Base-by-base conservation (phyloP, 2,113 vertebrate genomes). In the Emberiza fucata region DNA sequence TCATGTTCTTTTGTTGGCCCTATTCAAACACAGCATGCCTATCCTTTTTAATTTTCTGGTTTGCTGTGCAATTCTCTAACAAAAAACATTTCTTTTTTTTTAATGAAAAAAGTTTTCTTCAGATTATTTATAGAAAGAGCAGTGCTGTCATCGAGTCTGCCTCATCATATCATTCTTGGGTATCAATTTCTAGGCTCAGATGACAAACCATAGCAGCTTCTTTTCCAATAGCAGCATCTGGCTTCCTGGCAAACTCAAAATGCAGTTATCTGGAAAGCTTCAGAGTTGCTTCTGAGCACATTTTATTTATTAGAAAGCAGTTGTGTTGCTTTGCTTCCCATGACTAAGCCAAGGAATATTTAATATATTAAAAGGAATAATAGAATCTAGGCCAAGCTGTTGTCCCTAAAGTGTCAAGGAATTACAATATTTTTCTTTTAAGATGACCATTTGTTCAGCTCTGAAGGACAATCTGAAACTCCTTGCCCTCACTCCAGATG, bases 181-280 rank as follows among this genome's bases (percentile, higher is more conserved):
- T 96, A 98, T 96, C 96, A 95, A 91, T 97, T 95, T 92, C 96
- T 94, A 95, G 97, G 82, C 94, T 95, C 79, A 25, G 96, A 97
- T 97, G 97, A 97, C 97, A 97, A 98, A 97, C 97, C 92, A 85
- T 88, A 96, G 97, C 97, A 98, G 96, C 97, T 92, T 84, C 97
- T 98, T 98, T 98, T 96, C 96, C 97, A 96, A 97, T 90, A 97
- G 97, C 96, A 97, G 97, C 97, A 98, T 97, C 97, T 98, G 97
- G 95, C 79, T 97, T 86, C 45, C 97, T 98, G 97, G 97, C 97
- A 98, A 96, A 95, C 69, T 71, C 7, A 0, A 91, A 96, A 96
- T 81, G 86, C 65, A 53, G 93, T 97, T 96, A 95, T 95, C 90
- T 90, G 90, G 90, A 93, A 96, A 90, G 92, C 88, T 88, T 94